These are phyloP conservation scores for Gopherus flavomarginatus DNA, from an alignment of 2,113 vertebrate genomes.

Conservation along the genomic window DNA sequence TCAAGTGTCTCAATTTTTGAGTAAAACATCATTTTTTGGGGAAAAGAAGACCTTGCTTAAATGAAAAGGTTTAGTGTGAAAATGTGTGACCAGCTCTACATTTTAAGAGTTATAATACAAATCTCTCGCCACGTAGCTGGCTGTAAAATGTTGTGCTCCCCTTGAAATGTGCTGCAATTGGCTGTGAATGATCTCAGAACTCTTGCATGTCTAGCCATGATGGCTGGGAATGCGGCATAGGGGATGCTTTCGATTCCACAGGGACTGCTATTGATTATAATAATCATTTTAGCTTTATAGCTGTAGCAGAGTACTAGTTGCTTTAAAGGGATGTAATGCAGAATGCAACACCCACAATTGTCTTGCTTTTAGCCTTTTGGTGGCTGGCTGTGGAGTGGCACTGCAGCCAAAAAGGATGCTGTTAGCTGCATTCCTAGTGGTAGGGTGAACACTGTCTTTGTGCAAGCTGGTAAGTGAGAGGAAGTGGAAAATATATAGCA, in stretches of 20 bases:
- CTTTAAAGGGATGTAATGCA: neutral
- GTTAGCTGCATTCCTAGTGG: neutral
- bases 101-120: rapidly evolving
- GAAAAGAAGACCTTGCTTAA: neutral
- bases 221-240: rapidly evolving
- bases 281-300: rapidly evolving
- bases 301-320: neutral
- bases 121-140: neutral
- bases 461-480: neutral
- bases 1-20: neutral
- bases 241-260: neutral
- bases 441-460: neutral
- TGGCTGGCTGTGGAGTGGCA: neutral
- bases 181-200: neutral
- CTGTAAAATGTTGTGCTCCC: neutral
- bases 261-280: neutral
- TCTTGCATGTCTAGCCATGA: neutral
- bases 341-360: neutral
- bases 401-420: neutral
- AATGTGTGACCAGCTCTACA: neutral
- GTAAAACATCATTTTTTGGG: neutral
- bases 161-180: neutral
- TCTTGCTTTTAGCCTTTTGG: neutral
- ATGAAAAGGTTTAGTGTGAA: neutral
- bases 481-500: neutral